These are phyloP conservation scores for Andrena praecox DNA, from an alignment of 2,888 invertebrate genomes.

Conservation along the genomic window DNA sequence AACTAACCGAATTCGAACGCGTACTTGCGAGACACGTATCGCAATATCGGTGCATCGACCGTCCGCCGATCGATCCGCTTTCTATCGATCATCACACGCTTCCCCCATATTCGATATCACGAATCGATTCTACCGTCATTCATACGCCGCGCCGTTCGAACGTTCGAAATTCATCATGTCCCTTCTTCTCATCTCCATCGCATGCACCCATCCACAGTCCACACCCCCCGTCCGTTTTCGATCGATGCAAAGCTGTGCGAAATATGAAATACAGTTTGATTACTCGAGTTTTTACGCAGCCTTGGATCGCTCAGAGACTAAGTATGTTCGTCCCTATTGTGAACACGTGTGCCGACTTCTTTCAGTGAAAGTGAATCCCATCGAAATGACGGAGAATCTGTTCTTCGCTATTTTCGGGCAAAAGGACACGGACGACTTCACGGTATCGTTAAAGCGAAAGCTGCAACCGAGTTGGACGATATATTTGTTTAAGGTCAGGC, in stretches of 20 bases:
- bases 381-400: conserved; percentile 97
- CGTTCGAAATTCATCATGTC: conserved; percentile 26
- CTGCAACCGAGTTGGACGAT: conserved; percentile 93
- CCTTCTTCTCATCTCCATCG: not conserved
- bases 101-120: conserved; percentile 27
- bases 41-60: conserved; percentile 49
- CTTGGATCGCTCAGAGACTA: conserved; percentile 2
- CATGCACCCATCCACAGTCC: not conserved
- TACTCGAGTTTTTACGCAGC: not conserved
- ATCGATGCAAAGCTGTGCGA: not conserved
- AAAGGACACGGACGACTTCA: conserved; percentile 90
- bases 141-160: not conserved
- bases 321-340: conserved; percentile 10
- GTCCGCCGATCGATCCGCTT: conserved; percentile 33
- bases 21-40: conserved; percentile 26
- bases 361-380: conserved; percentile 95
- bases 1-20: not conserved
- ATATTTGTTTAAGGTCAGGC: conserved; percentile 91
- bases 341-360: conserved; percentile 31
- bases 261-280: not conserved
- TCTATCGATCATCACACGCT: conserved; percentile 28
- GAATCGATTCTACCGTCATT: conserved; percentile 1
- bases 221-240: too few relatives aligned
- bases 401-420: conserved; percentile 99
- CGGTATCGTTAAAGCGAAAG: conserved; percentile 77